phyloP scores from a whole-genome alignment of 2,888 invertebrate genomes.

The Uropetala carovei region DNA sequence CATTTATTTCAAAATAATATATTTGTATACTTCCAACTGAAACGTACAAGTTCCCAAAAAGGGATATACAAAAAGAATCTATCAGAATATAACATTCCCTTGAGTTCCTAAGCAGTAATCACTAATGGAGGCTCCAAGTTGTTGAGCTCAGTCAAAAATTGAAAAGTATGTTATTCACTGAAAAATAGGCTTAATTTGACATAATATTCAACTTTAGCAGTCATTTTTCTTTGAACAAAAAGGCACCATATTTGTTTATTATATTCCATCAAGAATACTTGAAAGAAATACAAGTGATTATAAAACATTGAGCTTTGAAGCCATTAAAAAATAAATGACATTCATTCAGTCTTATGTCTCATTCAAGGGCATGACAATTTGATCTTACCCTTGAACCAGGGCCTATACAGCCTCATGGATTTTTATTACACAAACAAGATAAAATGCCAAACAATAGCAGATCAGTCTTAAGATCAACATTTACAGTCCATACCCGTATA shows the following conservation, averaged over 20 bases:
- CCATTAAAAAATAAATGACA: conserved; percentile 58
- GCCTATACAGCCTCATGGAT: conserved; percentile 1
- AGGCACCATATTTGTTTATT: conserved; percentile 18
- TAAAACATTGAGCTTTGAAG: conserved; percentile 53
- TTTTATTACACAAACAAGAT: conserved; percentile 31
- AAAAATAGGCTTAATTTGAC: conserved; percentile 18
- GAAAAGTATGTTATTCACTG: conserved; percentile 31
- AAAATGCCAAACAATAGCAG: conserved; percentile 64
- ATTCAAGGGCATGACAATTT: neutral
- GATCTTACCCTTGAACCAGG: neutral
- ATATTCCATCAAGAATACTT: conserved; percentile 60
- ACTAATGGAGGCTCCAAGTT: neutral
- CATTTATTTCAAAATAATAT: neutral
- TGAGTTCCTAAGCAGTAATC: neutral
- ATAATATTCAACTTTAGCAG: neutral
- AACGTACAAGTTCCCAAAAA: neutral
- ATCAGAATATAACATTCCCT: neutral
- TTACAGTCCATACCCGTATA: conserved; percentile 63
- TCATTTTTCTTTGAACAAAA: conserved; percentile 23
- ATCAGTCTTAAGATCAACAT: conserved; percentile 62
- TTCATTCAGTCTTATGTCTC: conserved; percentile 52
- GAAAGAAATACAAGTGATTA: conserved; percentile 45
- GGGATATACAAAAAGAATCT: neutral
- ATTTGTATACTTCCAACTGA: neutral
- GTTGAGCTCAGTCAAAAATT: conserved; percentile 33